Evolutionary conservation across 1,140 invertebrate species (phyloP).

Genomic region (Tetramorium alpestre): DNA sequence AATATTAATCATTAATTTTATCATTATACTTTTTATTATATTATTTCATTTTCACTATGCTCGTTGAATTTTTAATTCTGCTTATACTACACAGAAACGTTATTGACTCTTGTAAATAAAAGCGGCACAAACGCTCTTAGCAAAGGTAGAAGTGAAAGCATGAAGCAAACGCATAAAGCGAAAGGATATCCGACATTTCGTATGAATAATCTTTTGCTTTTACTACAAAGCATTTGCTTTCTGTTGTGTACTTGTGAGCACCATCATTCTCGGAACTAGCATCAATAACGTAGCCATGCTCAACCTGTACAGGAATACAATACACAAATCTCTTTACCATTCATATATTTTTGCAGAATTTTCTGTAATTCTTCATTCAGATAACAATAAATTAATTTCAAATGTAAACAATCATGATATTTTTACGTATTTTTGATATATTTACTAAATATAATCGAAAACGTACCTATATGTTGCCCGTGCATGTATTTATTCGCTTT

Average conservation of each 20-base stretch:
- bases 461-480: background rate
- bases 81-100: background rate
- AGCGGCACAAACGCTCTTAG: background rate
- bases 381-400: background rate
- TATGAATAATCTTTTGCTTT: slow-evolving; percentile 41
- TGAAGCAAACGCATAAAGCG: slow-evolving; percentile 4
- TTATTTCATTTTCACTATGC: background rate
- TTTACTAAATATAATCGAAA: background rate
- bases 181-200: slow-evolving; percentile 41
- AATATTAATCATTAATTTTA: background rate
- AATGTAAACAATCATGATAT: background rate
- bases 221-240: slow-evolving; percentile 30
- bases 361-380: background rate
- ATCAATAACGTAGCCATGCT: slow-evolving; percentile 17
- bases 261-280: background rate
- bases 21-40: background rate
- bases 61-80: background rate
- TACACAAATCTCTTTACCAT: background rate
- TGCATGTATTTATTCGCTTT: background rate
- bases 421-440: background rate
- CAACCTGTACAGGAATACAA: background rate
- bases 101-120: slow-evolving; percentile 42
- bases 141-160: slow-evolving; percentile 5
- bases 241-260: slow-evolving; percentile 20
- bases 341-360: slow-evolving; percentile 6